Evolutionary conservation across 2,113 vertebrate genomes (phyloP).

Genomic region (Panthera uncia): DNA sequence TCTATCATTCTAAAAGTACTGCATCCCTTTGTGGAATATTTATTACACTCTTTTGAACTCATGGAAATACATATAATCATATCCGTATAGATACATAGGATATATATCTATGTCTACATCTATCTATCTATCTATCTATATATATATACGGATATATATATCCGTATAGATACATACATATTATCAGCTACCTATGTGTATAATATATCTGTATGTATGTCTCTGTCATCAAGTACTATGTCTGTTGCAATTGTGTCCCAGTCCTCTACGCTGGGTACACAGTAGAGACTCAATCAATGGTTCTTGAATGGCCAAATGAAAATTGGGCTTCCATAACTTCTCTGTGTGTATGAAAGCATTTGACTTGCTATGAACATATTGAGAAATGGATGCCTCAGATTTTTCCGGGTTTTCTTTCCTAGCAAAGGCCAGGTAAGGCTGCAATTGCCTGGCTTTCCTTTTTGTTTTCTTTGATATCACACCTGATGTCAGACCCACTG

Average conservation of each 20-base stretch:
- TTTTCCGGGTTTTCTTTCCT: background rate
- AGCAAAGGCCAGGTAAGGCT: slow-evolving; percentile 44
- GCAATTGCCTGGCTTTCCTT: slow-evolving; percentile 36
- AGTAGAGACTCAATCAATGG: background rate
- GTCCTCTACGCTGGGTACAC: background rate
- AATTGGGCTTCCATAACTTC: background rate
- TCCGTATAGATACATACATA: background rate
- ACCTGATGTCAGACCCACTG: slow-evolving; percentile 36
- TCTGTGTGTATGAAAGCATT: slow-evolving; percentile 6
- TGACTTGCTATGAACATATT: background rate
- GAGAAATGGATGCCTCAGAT: slow-evolving; percentile 19
- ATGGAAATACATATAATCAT: background rate
- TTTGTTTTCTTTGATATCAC: slow-evolving; percentile 56
- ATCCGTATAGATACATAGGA: background rate
- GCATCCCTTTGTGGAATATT: background rate
- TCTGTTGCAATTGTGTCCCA: background rate
- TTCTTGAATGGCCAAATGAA: background rate
- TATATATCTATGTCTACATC: background rate
- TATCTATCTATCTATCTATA: too few relatives aligned
- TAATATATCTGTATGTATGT: background rate
- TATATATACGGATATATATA: background rate
- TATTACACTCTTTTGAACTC: background rate
- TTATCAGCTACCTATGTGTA: background rate
- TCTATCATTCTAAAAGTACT: background rate
- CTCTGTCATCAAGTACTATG: background rate